phyloP scores from a whole-genome alignment of 2,113 vertebrate species.

The Oceanodroma tethys region DNA sequence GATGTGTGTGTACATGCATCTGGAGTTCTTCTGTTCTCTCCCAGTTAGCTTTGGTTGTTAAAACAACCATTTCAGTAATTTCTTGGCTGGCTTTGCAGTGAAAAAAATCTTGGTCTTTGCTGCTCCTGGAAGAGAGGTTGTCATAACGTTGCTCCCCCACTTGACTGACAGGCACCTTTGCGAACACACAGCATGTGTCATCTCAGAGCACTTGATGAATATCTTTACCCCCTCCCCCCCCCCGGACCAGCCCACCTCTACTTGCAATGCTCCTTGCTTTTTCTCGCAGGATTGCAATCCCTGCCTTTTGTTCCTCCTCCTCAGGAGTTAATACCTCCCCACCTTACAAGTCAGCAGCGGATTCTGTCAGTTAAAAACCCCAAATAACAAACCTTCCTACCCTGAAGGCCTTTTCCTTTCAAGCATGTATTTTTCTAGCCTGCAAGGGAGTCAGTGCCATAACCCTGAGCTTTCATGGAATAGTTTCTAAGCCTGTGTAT shows the following conservation, averaged over 20 bases:
- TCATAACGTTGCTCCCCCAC: slow-evolving; percentile 20
- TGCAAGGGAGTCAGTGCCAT: neutral
- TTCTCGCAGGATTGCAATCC: slow-evolving; percentile 28
- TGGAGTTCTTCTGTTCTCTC: slow-evolving; percentile 38
- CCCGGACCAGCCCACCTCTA: neutral
- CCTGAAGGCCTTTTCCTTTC: slow-evolving; percentile 40
- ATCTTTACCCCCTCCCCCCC: neutral
- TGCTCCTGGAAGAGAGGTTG: slow-evolving; percentile 15
- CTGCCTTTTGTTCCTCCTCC: slow-evolving; percentile 47
- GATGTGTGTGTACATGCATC: neutral
- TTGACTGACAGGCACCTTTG: slow-evolving; percentile 46
- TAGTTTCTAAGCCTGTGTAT: slow-evolving; percentile 27
- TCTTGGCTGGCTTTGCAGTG: neutral
- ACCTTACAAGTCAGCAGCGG: slow-evolving; percentile 52
- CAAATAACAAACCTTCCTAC: slow-evolving; percentile 54
- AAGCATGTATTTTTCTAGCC: slow-evolving; percentile 50
- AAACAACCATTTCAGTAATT: slow-evolving; percentile 47
- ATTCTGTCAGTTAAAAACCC: slow-evolving; percentile 51
- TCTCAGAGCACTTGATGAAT: slow-evolving; percentile 19
- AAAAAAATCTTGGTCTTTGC: neutral
- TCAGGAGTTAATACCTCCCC: slow-evolving; percentile 33
- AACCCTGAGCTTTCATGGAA: slow-evolving; percentile 32
- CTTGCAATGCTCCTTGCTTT: slow-evolving; percentile 15
- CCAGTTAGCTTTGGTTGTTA: slow-evolving; percentile 40
- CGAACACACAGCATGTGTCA: slow-evolving; percentile 14